Percentiles rank a stretch among this genome's conserved stretches.
Evolutionary conservation across 2,797 vertebrate genomes (phyloP).

Genomic region (Melanotaenia trifasciata): DNA sequence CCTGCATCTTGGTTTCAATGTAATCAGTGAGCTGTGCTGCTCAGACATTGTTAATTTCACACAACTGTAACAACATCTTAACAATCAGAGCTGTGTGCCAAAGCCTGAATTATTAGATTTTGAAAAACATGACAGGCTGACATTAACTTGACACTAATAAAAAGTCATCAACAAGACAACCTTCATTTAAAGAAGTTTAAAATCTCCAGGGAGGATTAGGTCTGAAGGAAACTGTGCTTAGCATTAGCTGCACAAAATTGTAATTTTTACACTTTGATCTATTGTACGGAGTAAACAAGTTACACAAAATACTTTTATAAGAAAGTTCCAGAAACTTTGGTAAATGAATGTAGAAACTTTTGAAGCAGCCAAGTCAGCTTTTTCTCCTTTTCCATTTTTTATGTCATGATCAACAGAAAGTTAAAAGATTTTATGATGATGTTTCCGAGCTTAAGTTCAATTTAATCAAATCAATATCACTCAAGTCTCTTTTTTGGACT

Average conservation of each 20-base stretch:
- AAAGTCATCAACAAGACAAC: slow-evolving; percentile 24
- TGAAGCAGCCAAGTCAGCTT: not conserved
- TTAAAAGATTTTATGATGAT: not conserved
- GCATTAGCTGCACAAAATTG: not conserved
- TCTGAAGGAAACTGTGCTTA: not conserved
- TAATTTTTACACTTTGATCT: not conserved
- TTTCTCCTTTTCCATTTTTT: not conserved
- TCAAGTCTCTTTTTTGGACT: slow-evolving; percentile 33
- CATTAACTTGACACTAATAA: slow-evolving; percentile 36
- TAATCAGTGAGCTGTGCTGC: slow-evolving; percentile 56
- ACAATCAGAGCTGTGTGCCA: slow-evolving; percentile 58
- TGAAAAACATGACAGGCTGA: slow-evolving; percentile 33
- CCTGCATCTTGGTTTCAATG: slow-evolving; percentile 65
- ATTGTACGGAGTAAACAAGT: not conserved
- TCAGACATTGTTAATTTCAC: slow-evolving; percentile 68
- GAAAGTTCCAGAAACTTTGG: too few species aligned
- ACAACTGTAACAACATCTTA: slow-evolving; percentile 66
- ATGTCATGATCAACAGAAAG: not conserved
- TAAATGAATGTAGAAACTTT: too few species aligned
- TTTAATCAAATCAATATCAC: not conserved
- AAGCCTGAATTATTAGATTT: slow-evolving; percentile 51
- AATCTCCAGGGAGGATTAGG: not conserved
- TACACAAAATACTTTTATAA: too few species aligned
- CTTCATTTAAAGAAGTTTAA: not conserved
- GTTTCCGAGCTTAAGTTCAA: not conserved